Evolutionary conservation across 2,888 invertebrate species (phyloP).

Genomic region (Heliconius cydno): DNA sequence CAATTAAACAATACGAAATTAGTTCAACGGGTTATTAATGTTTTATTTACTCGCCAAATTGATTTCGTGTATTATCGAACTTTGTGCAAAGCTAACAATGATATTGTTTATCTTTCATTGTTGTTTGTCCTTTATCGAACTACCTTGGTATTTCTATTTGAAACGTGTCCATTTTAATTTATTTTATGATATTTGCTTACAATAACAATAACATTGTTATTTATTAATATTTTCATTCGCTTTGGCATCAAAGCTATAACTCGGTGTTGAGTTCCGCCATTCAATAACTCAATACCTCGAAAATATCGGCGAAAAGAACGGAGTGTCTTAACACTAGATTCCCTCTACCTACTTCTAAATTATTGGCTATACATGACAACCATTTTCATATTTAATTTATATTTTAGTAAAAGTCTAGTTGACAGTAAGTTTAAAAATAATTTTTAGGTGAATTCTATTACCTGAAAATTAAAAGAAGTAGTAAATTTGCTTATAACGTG

Average conservation of each 20-base stretch:
- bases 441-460: no score
- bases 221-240: background rate
- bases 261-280: background rate
- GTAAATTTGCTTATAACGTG: background rate
- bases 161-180: background rate
- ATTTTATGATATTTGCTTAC: background rate
- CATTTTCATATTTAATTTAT: background rate
- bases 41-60: constrained; percentile 33
- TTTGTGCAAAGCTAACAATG: constrained; percentile 26
- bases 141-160: background rate
- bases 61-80: constrained; percentile 26
- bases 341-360: background rate
- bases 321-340: background rate
- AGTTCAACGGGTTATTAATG: constrained; percentile 26
- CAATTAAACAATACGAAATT: constrained; percentile 29
- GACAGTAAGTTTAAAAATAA: no score
- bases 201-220: background rate
- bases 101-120: constrained; percentile 23
- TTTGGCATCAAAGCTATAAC: background rate
- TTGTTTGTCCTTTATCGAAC: constrained; percentile 1
- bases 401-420: background rate
- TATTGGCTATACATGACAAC: background rate
- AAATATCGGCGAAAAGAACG: background rate
- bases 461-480: background rate
- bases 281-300: background rate